Conservation (phyloP, 2,113 vertebrate species). For the Saguinus imperator region DNA sequence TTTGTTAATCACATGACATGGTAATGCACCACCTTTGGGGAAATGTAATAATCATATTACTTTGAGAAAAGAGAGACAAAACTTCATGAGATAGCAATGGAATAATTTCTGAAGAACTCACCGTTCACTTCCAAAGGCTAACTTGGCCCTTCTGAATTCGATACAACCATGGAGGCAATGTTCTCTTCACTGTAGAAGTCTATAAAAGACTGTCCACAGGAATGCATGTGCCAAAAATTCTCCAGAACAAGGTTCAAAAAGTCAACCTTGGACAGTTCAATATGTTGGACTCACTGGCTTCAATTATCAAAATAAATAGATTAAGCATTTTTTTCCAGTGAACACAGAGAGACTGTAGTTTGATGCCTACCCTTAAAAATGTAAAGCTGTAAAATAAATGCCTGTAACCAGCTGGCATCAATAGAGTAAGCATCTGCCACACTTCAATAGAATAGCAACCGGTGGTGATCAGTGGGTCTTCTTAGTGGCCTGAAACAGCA, state of each 20-base stretch:
- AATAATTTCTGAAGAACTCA: conserved; percentile 26
- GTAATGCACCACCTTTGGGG: background rate
- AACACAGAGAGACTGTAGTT: conserved; percentile 19
- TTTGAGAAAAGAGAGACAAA: background rate
- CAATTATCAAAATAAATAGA: conserved; percentile 18
- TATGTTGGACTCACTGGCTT: background rate
- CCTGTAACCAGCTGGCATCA: background rate
- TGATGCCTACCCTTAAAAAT: background rate
- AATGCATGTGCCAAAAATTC: background rate
- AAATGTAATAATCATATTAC: background rate
- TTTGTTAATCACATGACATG: background rate
- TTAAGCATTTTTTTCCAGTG: background rate
- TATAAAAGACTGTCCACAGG: conserved; percentile 2
- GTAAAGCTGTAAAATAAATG: background rate
- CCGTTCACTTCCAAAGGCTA: background rate
- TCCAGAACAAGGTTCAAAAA: conserved; percentile 17
- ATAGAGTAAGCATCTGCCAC: background rate
- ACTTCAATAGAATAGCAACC: background rate
- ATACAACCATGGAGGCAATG: background rate
- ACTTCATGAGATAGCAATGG: background rate
- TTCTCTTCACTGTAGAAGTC: background rate
- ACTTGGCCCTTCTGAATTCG: background rate
- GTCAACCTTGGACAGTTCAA: background rate
- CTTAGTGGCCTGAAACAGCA: background rate
- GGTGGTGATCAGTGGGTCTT: background rate